Conservation (phyloP, 2,113 vertebrate genomes). For the Neogobius melanostomus region DNA sequence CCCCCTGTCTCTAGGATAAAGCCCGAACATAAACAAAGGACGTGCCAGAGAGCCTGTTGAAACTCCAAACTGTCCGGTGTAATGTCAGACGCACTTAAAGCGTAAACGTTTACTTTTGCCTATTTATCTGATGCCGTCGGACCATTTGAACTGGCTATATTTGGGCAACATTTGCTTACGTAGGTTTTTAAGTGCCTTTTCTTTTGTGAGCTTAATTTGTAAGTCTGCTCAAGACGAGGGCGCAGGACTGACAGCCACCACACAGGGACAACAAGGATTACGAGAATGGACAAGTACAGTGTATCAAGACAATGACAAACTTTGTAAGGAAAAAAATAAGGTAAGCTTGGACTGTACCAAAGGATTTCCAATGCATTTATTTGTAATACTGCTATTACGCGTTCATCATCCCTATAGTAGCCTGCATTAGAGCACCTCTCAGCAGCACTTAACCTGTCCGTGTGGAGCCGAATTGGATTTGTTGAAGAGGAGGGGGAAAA, state of each 20-base stretch:
- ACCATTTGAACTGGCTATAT: conserved; percentile 6
- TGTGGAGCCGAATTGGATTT: conserved; percentile 36
- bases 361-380: background rate
- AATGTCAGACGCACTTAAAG: background rate
- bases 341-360: too few relatives aligned
- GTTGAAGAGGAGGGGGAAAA: conserved; percentile 14
- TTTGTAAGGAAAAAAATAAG: too few relatives aligned
- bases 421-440: conserved; percentile 31
- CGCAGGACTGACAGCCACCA: conserved; percentile 27
- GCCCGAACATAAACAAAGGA: background rate
- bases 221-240: conserved; percentile 13
- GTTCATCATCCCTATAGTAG: conserved; percentile 25
- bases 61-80: conserved; percentile 7
- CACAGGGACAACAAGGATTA: background rate
- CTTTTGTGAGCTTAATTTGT: conserved; percentile 29
- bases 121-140: background rate
- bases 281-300: background rate
- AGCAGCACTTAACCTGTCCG: conserved; percentile 43
- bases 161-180: conserved; percentile 9
- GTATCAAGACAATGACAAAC: too few relatives aligned
- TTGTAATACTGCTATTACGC: conserved; percentile 15
- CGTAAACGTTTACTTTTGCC: conserved; percentile 1
- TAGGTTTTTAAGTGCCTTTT: background rate
- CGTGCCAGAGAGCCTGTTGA: background rate
- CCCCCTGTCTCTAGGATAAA: background rate